Percentiles rank a stretch among this genome's conserved stretches.
phyloP scores from a whole-genome alignment of 37 sponge, comb jelly and placozoan genomes.

The Axinella damicornis region DNA sequence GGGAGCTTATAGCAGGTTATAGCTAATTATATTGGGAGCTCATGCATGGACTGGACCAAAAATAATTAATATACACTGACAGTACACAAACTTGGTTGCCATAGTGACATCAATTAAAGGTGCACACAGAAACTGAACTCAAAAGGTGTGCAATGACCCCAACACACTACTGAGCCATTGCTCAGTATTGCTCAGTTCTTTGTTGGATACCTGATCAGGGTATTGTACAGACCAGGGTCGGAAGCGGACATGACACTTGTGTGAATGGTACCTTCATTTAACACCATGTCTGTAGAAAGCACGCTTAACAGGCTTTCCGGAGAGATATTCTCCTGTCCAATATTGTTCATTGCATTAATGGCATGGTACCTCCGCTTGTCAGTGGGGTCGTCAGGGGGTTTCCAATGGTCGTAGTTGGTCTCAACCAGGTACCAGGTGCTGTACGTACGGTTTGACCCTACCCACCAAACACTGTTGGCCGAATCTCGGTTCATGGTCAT shows the following conservation, averaged over 20 bases:
- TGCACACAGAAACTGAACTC: no score
- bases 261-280: slow-evolving; percentile 78
- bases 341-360: slow-evolving; percentile 68
- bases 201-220: slow-evolving; percentile 33
- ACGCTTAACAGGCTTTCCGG: slow-evolving; percentile 55
- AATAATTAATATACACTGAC: no score
- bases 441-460: slow-evolving; percentile 30
- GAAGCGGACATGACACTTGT: slow-evolving; percentile 78
- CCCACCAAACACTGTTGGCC: slow-evolving; percentile 52
- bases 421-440: slow-evolving; percentile 86
- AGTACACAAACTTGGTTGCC: no score
- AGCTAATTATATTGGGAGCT: no score
- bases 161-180: no score
- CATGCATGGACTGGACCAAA: no score
- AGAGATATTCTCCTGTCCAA: slow-evolving; percentile 44
- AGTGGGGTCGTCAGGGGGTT: slow-evolving; percentile 20
- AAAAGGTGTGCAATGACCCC: no score
- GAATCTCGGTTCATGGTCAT: slow-evolving; percentile 74
- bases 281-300: slow-evolving; percentile 68
- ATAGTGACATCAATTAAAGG: no score
- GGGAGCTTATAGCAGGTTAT: no score
- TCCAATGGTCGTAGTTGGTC: slow-evolving; percentile 95
- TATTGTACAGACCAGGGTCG: slow-evolving; percentile 36
- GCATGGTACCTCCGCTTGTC: slow-evolving; percentile 88
- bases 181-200: no score